Evolutionary conservation across 2,888 invertebrate genomes (phyloP), one percentile per base, ranked within the genome.

Genomic region (Rhagophthalmus giganteus): DNA sequence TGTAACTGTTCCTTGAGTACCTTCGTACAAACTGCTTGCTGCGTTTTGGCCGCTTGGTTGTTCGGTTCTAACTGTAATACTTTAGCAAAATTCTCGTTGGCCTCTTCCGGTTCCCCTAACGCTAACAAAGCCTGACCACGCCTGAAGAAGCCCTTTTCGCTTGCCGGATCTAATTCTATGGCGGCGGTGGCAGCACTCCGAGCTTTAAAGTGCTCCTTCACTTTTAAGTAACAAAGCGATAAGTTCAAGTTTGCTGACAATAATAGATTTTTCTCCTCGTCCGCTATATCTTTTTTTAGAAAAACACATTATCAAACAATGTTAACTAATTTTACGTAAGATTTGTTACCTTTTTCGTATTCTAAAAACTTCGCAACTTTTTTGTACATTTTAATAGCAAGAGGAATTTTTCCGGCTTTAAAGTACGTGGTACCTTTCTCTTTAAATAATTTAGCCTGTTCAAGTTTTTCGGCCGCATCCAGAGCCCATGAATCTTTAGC

Each of bases 371-470:
- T 76, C 5, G 83, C 74, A 24, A 92, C 84, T 69, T 88, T 87
- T 62, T 86, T 85, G 72, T 97, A 97, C 82, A 94, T 88, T 71
- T 90, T 91, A 34, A 87, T 78, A 0, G 98, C 96, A 60, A 93
- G 65, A 42, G 78, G 74, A 63, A 81, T 87, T 71, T 94, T 93
- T 48, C 80, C 84, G 0, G 79, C 80, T 73, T 93, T 94, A 68
- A 94, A 94, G 71, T 91, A 95, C 34, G 82, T 81, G 0, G 94
- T 96, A 32, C 96, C 98, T 69, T 91, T 94, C 54, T 90, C 88
- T 75, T 98, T 98, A 57, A 84, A 87, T 8, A 88, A 76, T 70
- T 86, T 85, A 0, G 90, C 85, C 67, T 90, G 89, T 47, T 87
- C 87, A 3, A 97, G 61, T 69, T 90, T 90, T 72, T 96, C 91